A percentile compares a stretch with the other conserved stretches of the same genome.
Conservation (phyloP, 2,888 invertebrate genomes). For the Ichneumoninae sp. region DNA sequence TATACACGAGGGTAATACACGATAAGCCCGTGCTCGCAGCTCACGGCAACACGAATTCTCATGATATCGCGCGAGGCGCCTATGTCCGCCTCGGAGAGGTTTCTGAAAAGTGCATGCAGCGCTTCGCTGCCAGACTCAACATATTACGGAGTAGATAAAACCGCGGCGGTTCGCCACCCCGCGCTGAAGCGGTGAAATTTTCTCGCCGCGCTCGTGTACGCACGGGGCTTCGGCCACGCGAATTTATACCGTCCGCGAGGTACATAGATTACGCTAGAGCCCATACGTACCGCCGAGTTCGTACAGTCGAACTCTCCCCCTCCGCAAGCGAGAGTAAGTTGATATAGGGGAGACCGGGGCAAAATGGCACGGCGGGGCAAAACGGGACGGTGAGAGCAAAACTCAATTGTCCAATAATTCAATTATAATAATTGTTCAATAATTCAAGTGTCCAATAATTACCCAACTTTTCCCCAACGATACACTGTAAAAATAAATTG, state of each 20-base stretch:
- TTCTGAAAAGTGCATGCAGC: constrained; percentile 27
- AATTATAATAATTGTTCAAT: no score
- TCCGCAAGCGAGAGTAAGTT: constrained; percentile 34
- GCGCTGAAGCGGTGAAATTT: neutral
- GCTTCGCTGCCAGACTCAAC: constrained; percentile 36
- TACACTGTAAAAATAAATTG: no score
- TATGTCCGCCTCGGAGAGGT: constrained; percentile 28
- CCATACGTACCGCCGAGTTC: neutral
- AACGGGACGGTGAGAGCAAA: no score
- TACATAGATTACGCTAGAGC: constrained; percentile 32
- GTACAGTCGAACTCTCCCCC: constrained; percentile 1
- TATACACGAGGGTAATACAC: constrained; percentile 44
- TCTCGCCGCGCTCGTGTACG: constrained; percentile 17
- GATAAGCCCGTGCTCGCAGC: constrained; percentile 56
- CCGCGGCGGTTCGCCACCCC: constrained; percentile 13
- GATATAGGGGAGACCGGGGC: constrained; percentile 12
- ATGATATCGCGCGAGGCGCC: constrained; percentile 40
- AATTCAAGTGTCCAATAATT: no score
- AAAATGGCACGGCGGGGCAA: no score
- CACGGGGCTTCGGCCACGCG: constrained; percentile 11
- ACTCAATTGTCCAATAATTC: no score
- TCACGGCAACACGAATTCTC: constrained; percentile 55
- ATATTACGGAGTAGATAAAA: constrained; percentile 44
- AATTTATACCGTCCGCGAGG: neutral
- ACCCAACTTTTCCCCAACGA: no score